Conservation (phyloP, 2,797 vertebrate genomes). For the Ptychobarbus kaznakovi region DNA sequence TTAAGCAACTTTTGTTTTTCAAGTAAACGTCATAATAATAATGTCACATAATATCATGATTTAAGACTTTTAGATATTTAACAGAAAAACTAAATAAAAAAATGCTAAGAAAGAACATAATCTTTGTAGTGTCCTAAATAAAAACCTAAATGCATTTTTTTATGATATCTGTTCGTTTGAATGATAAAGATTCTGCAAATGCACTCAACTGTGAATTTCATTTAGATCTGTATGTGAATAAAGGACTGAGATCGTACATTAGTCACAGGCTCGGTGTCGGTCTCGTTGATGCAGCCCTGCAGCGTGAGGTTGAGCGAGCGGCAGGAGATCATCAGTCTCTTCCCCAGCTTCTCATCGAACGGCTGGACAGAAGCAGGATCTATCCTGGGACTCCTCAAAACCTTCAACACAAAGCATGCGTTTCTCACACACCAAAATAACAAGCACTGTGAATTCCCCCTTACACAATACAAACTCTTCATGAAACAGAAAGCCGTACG, state of each 20-base stretch:
- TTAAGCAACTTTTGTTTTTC: too few species aligned
- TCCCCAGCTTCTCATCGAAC: slow-evolving; percentile 91
- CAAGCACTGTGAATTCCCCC: not conserved
- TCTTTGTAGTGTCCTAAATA: too few species aligned
- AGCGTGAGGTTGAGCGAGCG: slow-evolving; percentile 89
- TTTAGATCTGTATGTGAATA: too few species aligned
- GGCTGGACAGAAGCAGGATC: slow-evolving; percentile 80
- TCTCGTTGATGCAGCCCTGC: slow-evolving; percentile 92
- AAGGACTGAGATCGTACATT: slow-evolving; percentile 81
- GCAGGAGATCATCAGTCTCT: slow-evolving; percentile 89
- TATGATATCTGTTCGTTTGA: not conserved
- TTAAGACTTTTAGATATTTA: too few species aligned
- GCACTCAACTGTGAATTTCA: too few species aligned
- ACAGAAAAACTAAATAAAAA: too few species aligned
- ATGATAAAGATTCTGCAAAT: not conserved
- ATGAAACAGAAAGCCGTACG: slow-evolving; percentile 73
- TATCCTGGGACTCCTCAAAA: slow-evolving; percentile 82
- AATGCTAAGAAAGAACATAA: too few species aligned
- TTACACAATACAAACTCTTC: not conserved
- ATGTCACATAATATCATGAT: too few species aligned
- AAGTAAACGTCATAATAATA: not conserved
- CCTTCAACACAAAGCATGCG: slow-evolving; percentile 71
- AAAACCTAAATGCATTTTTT: not conserved
- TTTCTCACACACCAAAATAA: not conserved
- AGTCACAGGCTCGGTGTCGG: slow-evolving; percentile 87